These are phyloP conservation scores for Cyaniris semiargus DNA, from an alignment of 2,888 invertebrate species.

Conservation along the genomic window DNA sequence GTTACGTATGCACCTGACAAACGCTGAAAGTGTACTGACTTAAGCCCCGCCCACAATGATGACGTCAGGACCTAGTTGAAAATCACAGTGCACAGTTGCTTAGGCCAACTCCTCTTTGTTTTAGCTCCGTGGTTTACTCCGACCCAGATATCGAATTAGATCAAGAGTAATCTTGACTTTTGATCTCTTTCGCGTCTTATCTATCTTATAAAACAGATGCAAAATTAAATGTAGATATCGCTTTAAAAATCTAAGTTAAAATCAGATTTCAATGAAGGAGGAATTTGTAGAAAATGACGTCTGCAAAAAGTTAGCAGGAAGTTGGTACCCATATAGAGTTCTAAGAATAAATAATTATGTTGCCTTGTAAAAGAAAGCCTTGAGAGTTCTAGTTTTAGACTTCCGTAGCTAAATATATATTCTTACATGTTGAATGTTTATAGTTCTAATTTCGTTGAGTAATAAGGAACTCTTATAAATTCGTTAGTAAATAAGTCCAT, in stretches of 20 bases:
- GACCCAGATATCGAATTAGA: constrained; percentile 8
- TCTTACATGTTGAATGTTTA: not conserved
- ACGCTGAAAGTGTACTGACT: no score
- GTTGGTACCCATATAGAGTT: not conserved
- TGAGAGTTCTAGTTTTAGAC: not conserved
- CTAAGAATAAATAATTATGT: not conserved
- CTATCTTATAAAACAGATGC: not conserved
- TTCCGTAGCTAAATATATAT: not conserved
- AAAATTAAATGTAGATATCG: no score
- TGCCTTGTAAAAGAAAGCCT: not conserved
- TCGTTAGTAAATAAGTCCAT: not conserved
- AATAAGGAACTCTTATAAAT: not conserved
- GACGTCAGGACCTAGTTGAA: no score
- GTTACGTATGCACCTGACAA: no score
- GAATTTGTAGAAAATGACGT: not conserved
- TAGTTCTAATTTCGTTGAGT: not conserved
- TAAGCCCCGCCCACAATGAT: no score
- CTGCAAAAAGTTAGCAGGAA: not conserved
- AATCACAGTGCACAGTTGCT: no score
- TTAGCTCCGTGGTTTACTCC: no score
- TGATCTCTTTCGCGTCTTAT: not conserved
- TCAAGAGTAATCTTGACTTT: not conserved
- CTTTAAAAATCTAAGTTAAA: no score
- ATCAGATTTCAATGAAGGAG: not conserved
- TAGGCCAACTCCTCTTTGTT: no score